These are phyloP conservation scores for Tholera decimalis DNA, from an alignment of 2,888 invertebrate genomes.

Conservation along the genomic window DNA sequence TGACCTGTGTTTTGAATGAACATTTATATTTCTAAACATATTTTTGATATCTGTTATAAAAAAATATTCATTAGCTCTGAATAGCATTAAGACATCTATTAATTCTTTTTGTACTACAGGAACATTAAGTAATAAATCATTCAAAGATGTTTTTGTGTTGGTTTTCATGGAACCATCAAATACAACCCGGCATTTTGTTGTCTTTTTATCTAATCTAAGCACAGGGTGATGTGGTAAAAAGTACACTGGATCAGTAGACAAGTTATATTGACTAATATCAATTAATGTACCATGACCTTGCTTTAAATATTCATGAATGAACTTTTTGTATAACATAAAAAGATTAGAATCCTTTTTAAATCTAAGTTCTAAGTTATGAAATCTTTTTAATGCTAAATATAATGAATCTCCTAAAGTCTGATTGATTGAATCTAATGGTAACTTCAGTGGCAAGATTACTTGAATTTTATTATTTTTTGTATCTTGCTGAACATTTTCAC, in stretches of 20 bases:
- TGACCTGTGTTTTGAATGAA: background rate
- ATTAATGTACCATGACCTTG: conserved; percentile 7
- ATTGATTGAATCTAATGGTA: conserved; percentile 14
- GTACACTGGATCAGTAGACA: conserved; percentile 6
- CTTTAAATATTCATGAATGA: conserved; percentile 9
- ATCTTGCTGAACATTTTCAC: conserved; percentile 11
- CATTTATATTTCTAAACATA: conserved; percentile 5
- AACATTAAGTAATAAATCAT: conserved; percentile 11
- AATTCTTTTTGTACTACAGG: conserved; percentile 8
- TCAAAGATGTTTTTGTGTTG: conserved; percentile 12
- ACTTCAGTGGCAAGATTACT: conserved; percentile 1
- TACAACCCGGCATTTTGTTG: background rate
- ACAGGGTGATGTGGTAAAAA: conserved; percentile 11
- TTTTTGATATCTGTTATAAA: conserved; percentile 14
- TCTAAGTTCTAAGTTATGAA: conserved; percentile 3
- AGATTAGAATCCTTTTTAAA: conserved; percentile 3
- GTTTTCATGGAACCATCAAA: conserved; percentile 18
- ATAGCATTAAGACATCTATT: conserved; percentile 9
- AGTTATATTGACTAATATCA: conserved; percentile 8
- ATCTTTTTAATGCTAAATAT: conserved; percentile 10
- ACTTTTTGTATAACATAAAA: conserved; percentile 1
- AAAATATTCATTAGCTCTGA: conserved; percentile 5
- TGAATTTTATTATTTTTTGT: conserved; percentile 11
- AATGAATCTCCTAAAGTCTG: conserved; percentile 15
- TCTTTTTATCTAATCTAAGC: conserved; percentile 7